A percentile compares a stretch with the other conserved stretches of the same genome.
phyloP scores from a whole-genome alignment of 2,797 vertebrate species.

The Salmo trutta region DNA sequence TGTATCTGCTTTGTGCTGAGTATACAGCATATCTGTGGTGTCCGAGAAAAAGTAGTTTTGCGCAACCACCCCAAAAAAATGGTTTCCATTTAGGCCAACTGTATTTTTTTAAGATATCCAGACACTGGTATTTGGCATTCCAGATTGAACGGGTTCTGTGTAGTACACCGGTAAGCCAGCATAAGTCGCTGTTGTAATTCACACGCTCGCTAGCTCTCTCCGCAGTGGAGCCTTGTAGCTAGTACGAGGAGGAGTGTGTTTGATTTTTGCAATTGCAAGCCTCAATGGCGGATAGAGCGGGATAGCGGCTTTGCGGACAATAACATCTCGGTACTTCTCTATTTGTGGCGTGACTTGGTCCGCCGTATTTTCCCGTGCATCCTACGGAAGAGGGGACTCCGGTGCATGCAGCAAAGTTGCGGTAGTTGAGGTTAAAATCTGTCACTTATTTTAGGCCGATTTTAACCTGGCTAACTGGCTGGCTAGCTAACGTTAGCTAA shows the following conservation, averaged over 20 bases:
- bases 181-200: slow-evolving; percentile 59
- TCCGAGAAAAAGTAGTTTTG: neutral
- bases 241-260: slow-evolving; percentile 82
- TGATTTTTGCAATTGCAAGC: slow-evolving; percentile 79
- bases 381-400: slow-evolving; percentile 23
- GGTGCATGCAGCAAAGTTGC: slow-evolving; percentile 19
- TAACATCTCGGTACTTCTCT: slow-evolving; percentile 66
- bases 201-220: slow-evolving; percentile 42
- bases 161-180: slow-evolving; percentile 28
- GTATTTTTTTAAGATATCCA: neutral
- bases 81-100: neutral
- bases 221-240: slow-evolving; percentile 62
- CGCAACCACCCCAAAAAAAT: neutral
- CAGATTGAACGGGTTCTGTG: neutral
- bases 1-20: neutral
- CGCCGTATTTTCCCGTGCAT: slow-evolving; percentile 31
- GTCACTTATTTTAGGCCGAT: slow-evolving; percentile 14
- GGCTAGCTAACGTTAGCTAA: slow-evolving; percentile 13
- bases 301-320: slow-evolving; percentile 74
- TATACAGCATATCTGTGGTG: neutral
- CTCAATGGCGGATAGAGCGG: slow-evolving; percentile 83
- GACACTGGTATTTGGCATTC: neutral
- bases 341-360: slow-evolving; percentile 46
- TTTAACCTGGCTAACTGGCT: slow-evolving; percentile 12
- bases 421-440: slow-evolving; percentile 7